Conservation (phyloP, 2,888 invertebrate species). For the Subacronicta megacephala region DNA sequence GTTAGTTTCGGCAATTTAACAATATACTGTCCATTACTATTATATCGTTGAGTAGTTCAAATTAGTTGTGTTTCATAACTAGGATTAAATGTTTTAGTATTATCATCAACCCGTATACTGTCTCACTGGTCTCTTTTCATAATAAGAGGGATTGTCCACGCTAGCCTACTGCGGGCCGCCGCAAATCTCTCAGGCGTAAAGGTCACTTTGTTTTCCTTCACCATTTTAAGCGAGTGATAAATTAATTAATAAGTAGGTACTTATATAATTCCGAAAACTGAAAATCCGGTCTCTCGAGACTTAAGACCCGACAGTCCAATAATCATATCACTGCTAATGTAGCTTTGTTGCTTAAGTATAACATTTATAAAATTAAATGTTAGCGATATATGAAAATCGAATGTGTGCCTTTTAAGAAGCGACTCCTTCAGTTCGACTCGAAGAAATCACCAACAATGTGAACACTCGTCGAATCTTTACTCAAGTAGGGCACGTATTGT, state of each 20-base stretch:
- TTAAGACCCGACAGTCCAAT: no score
- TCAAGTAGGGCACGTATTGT: conserved; percentile 65
- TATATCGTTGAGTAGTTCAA: conserved; percentile 9
- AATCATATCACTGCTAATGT: no score
- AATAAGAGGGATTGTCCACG: no score
- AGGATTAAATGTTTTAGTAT: not conserved
- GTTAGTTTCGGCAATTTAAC: conserved; percentile 6
- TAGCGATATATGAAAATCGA: conserved; percentile 34
- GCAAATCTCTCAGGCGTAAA: no score
- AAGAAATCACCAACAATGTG: conserved; percentile 62
- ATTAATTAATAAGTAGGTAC: no score
- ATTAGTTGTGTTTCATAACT: not conserved
- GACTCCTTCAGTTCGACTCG: conserved; percentile 38
- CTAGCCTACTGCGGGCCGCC: no score
- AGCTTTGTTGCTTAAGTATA: not conserved
- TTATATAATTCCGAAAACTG: no score
- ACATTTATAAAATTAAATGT: conserved; percentile 26
- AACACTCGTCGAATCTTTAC: conserved; percentile 62
- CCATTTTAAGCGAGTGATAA: no score
- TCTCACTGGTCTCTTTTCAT: no score
- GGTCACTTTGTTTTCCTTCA: no score
- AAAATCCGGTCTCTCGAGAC: no score
- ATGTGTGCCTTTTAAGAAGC: conserved; percentile 55
- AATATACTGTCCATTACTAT: conserved; percentile 1
- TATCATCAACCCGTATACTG: no score